Percentiles rank a stretch among this genome's conserved stretches.
Evolutionary conservation across 2,113 vertebrate species (phyloP).

Genomic region (Brachypodius melanocephalos): DNA sequence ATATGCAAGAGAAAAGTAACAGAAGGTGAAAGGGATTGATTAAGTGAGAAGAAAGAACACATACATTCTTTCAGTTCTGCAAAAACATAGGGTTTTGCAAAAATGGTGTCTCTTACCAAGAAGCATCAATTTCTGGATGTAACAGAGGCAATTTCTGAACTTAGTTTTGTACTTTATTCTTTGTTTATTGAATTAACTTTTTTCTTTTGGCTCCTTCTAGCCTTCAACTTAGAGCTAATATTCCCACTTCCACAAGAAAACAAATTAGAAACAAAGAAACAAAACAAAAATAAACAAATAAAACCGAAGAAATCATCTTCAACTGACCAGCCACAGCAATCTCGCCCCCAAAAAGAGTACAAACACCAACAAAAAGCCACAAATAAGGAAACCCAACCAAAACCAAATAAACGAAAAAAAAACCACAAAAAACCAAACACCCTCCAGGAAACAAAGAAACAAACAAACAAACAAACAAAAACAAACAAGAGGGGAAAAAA

Average conservation of each 20-base stretch:
- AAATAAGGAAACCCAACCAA: not conserved
- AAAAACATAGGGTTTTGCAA: not conserved
- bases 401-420: not conserved
- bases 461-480: too few relatives aligned
- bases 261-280: not conserved
- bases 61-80: not conserved
- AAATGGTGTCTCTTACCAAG: not conserved
- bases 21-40: not conserved
- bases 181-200: not conserved
- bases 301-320: not conserved
- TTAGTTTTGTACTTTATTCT: not conserved
- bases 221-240: not conserved
- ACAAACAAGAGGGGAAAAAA: rapidly evolving
- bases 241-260: not conserved
- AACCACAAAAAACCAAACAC: not conserved
- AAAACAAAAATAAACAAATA: not conserved
- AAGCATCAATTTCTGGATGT: not conserved
- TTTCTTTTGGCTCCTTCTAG: not conserved
- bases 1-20: not conserved
- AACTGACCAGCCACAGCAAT: not conserved
- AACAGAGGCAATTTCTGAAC: not conserved
- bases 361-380: not conserved
- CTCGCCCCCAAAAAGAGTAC: rapidly evolving
- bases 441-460: not conserved
- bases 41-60: not conserved